A percentile compares a stretch with the other conserved stretches of the same genome.
These are phyloP conservation scores for Thalassarche chlororhynchos DNA, from an alignment of 2,113 vertebrate genomes.

Conservation along the genomic window DNA sequence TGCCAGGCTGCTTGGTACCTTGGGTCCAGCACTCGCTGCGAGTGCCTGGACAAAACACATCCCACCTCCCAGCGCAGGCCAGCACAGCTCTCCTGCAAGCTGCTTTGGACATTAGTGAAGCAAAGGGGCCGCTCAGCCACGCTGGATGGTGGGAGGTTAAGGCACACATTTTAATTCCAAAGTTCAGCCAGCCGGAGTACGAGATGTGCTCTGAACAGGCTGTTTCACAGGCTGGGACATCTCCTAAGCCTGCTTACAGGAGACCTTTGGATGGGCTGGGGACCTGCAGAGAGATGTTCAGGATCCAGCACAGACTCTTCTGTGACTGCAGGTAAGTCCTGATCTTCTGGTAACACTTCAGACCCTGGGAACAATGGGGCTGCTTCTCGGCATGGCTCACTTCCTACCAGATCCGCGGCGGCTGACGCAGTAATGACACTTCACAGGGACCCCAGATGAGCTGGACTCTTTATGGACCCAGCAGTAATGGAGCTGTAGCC, in stretches of 20 bases:
- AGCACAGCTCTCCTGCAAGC: not conserved
- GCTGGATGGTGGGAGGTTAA: not conserved
- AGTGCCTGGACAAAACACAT: not conserved
- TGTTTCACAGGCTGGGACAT: not conserved
- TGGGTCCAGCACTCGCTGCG: not conserved
- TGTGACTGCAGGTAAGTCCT: not conserved
- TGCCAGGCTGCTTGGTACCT: not conserved
- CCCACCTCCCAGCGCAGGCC: not conserved
- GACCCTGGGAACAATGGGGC: not conserved
- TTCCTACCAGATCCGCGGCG: not conserved
- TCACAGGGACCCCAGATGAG: not conserved
- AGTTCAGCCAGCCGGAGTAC: not conserved
- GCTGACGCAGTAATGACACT: fast-evolving
- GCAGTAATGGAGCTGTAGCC: not conserved
- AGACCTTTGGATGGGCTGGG: not conserved
- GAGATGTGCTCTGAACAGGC: fast-evolving
- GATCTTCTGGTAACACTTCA: not conserved
- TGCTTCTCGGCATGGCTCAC: not conserved
- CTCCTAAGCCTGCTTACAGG: not conserved
- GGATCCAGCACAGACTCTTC: not conserved
- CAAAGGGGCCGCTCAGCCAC: not conserved
- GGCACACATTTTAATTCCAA: conserved; percentile 53
- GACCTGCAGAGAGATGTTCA: not conserved
- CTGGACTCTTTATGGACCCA: not conserved
- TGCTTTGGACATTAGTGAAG: fast-evolving